These are phyloP conservation scores for Oreochromis niloticus DNA, from an alignment of 2,113 vertebrate species.

Conservation along the genomic window DNA sequence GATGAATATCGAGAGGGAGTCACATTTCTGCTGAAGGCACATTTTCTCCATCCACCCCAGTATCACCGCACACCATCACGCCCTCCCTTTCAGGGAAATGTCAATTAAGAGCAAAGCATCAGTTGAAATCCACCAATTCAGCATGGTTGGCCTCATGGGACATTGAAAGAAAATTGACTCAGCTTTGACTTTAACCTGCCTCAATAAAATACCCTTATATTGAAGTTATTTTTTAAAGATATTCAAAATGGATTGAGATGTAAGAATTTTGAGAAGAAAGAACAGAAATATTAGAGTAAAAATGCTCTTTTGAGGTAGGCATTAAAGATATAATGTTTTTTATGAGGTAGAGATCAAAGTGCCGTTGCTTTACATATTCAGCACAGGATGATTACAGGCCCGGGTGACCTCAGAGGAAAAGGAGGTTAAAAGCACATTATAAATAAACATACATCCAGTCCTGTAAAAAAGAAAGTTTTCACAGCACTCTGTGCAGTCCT, in stretches of 20 bases:
- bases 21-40: slow-evolving; percentile 54
- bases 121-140: slow-evolving; percentile 40
- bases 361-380: neutral
- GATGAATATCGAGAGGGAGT: slow-evolving; percentile 5
- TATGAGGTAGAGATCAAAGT: neutral
- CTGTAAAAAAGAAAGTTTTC: neutral
- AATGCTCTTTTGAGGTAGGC: neutral
- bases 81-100: slow-evolving; percentile 27
- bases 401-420: neutral
- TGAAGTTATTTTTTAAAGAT: neutral
- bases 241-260: neutral
- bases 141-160: slow-evolving; percentile 21
- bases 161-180: neutral
- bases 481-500: neutral
- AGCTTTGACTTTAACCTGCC: neutral
- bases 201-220: slow-evolving; percentile 3
- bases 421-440: neutral
- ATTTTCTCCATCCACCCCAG: slow-evolving; percentile 11
- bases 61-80: neutral
- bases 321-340: neutral
- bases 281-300: neutral
- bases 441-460: neutral
- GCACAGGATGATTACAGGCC: neutral
- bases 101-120: slow-evolving; percentile 48
- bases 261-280: neutral